phyloP scores from a whole-genome alignment of 2,113 vertebrate genomes.

The Dascyllus trimaculatus region DNA sequence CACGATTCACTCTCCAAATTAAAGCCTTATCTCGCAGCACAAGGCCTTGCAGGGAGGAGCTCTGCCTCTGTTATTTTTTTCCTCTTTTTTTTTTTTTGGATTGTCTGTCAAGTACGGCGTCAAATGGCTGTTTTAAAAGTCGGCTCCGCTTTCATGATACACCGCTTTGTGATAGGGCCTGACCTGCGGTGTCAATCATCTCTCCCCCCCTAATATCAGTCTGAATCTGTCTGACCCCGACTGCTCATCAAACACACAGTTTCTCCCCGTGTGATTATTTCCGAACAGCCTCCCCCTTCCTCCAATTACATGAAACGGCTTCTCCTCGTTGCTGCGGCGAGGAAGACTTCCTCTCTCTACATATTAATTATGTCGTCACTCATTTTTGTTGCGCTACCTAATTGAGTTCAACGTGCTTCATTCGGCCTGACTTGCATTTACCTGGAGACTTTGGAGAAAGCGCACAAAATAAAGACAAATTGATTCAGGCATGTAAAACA shows the following conservation, averaged over 20 bases:
- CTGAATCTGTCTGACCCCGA: constrained; percentile 42
- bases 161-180: constrained; percentile 47
- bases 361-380: constrained; percentile 41
- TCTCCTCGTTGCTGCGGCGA: background rate
- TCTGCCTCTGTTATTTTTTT: constrained; percentile 29
- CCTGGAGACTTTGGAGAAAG: constrained; percentile 22
- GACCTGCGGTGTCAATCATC: constrained; percentile 68
- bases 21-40: constrained; percentile 70
- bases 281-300: background rate
- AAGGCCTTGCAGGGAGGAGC: constrained; percentile 47
- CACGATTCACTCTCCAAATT: constrained; percentile 63
- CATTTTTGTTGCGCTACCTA: constrained; percentile 15
- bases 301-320: background rate
- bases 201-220: constrained; percentile 35
- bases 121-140: constrained; percentile 65
- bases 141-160: constrained; percentile 57
- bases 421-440: constrained; percentile 43
- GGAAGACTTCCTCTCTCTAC: constrained; percentile 7
- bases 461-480: constrained; percentile 41
- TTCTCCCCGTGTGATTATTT: constrained; percentile 28
- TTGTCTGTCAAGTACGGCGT: constrained; percentile 62
- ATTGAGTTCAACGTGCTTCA: constrained; percentile 50
- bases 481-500: constrained; percentile 32
- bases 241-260: constrained; percentile 36
- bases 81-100: constrained; percentile 33